Percentiles rank a stretch among this genome's conserved stretches.
phyloP scores from a whole-genome alignment of 2,113 vertebrate genomes.

The Tiliqua scincoides region DNA sequence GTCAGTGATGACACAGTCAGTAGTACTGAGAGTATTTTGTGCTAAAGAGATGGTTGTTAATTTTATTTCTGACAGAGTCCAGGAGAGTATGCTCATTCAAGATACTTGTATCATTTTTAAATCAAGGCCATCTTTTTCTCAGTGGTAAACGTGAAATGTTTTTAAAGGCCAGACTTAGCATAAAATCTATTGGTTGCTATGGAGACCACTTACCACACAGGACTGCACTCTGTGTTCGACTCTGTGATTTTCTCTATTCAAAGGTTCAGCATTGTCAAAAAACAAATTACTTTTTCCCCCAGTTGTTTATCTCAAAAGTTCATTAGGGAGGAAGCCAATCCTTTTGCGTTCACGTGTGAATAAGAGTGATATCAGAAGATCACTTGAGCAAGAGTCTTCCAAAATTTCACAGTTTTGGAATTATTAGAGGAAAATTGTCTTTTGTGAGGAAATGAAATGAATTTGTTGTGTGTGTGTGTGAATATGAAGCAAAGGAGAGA shows the following conservation, averaged over 20 bases:
- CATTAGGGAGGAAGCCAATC: conserved; percentile 75
- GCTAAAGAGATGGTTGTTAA: conserved; percentile 72
- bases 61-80: conserved; percentile 76
- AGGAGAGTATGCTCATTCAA: conserved; percentile 72
- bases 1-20: conserved; percentile 66
- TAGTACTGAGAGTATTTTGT: conserved; percentile 53
- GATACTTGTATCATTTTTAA: conserved; percentile 85
- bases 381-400: conserved; percentile 60
- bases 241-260: conserved; percentile 85
- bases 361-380: conserved; percentile 60
- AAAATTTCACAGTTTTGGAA: conserved; percentile 66
- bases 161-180: conserved; percentile 89
- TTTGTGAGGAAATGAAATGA: conserved; percentile 80
- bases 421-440: conserved; percentile 78
- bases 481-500: conserved; percentile 77
- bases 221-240: conserved; percentile 80
- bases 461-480: conserved; percentile 72
- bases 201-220: conserved; percentile 87
- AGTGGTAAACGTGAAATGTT: conserved; percentile 87
- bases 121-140: conserved; percentile 87
- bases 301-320: conserved; percentile 81
- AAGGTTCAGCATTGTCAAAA: conserved; percentile 83
- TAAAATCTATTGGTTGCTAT: conserved; percentile 89
- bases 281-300: conserved; percentile 80
- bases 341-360: conserved; percentile 56